These are phyloP conservation scores for Eumaeus atala DNA, from an alignment of 1,140 invertebrate species.

Conservation along the genomic window DNA sequence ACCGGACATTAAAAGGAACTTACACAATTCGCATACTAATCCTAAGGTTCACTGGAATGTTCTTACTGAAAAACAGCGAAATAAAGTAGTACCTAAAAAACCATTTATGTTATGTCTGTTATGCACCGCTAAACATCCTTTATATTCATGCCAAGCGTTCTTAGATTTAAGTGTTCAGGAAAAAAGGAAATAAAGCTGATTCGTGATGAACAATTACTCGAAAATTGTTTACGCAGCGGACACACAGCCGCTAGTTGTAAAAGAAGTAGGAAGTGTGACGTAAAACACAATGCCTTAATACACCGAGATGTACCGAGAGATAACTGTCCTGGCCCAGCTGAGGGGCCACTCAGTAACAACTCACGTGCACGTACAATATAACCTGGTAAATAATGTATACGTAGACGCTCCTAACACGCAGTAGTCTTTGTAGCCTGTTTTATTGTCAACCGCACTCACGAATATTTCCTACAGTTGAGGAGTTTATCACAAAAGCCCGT, in stretches of 20 bases:
- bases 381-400: not conserved
- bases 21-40: not conserved
- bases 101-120: slow-evolving; percentile 2
- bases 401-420: not conserved
- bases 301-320: not conserved
- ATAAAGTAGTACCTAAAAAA: not conserved
- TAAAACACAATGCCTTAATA: slow-evolving; percentile 13
- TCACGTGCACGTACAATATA: not conserved
- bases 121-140: not conserved
- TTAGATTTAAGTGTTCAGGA: slow-evolving; percentile 1
- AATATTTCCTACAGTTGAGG: not conserved
- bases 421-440: not conserved
- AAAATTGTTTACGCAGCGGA: slow-evolving; percentile 7
- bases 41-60: not conserved
- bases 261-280: slow-evolving; percentile 9
- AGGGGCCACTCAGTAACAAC: slow-evolving; percentile 2
- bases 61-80: not conserved
- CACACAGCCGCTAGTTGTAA: slow-evolving; percentile 3
- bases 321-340: not conserved
- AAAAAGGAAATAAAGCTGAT: slow-evolving; percentile 8
- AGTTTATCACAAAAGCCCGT: slow-evolving; percentile 4
- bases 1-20: not conserved
- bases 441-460: not conserved
- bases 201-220: slow-evolving; percentile 5
- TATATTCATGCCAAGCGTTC: slow-evolving; percentile 12